Base-by-base conservation (phyloP, 1,140 invertebrate species). In the Tetragnatha versicolor region DNA sequence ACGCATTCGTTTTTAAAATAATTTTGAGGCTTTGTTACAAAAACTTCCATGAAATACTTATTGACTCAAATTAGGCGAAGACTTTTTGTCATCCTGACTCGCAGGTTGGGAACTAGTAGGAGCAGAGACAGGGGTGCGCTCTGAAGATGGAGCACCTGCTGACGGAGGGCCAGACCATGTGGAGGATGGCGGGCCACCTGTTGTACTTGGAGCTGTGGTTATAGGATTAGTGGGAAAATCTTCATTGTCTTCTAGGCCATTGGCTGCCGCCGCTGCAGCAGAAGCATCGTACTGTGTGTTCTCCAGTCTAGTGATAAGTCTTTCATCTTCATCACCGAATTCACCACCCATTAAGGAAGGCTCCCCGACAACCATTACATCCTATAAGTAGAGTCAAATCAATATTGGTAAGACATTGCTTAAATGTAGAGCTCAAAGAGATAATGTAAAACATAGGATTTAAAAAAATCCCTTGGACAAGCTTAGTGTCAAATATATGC, bases 301-400 rank as follows among this genome's bases (percentile, higher is more conserved):
- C 87, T 99, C 97, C 78, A 99, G 89, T 84, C 97, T 90, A 42
- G 97, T 98, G 81, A 99, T 99, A 69, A 98, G 89, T 81, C 98
- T 90, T 87, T 99, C 98, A 85, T 99, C 97, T 85, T 99, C 97
- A 85, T 99, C 97, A 42, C 97, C 97, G 86, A 98, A 99, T 86
- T 99, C 98, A 58, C 97, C 97, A 53, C 98, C 97, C 98, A 99
- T 99, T 72, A 99, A 88, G 4, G 97, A 98, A 53, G 98, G 98
- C 85, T 99, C 98, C 82, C 97, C 97, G 17, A 99, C 98, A 35
- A 99, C 96, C 98, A 99, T 99, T 80, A 99, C 97, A 88, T 99
- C 98, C 93, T 98, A 42, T n/a, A 70, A 79, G 45, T n/a, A n/a
- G n/a, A n/a, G n/a, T n/a, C n/a, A n/a, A n/a, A n/a, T n/a, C n/a